Conservation (phyloP, 2,113 vertebrate species). For the Peromyscus californicus region DNA sequence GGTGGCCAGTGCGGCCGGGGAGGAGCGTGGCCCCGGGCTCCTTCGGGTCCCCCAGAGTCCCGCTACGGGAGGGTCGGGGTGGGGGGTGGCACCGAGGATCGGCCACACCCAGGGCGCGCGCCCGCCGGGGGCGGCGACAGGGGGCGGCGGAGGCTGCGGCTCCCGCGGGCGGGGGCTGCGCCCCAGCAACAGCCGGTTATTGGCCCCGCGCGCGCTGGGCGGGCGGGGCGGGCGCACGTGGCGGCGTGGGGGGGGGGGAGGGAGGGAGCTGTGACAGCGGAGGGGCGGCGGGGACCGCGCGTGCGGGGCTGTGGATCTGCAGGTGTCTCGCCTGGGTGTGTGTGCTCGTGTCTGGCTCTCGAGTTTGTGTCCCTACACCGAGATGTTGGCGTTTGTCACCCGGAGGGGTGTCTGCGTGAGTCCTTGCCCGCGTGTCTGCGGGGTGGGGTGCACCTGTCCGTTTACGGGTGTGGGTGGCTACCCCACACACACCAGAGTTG, state of each 20-base stretch:
- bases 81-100: conserved; percentile 50
- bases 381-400: conserved; percentile 64
- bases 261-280: conserved; percentile 70
- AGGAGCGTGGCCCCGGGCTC: conserved; percentile 50
- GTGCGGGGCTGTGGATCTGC: conserved; percentile 80
- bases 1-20: conserved; percentile 75
- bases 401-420: conserved; percentile 51
- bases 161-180: conserved; percentile 83
- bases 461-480: not conserved
- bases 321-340: conserved; percentile 83
- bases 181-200: conserved; percentile 84
- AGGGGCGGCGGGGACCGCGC: conserved; percentile 46
- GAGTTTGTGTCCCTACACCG: conserved; percentile 72
- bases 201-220: conserved; percentile 79
- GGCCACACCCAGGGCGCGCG: conserved; percentile 81
- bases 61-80: conserved; percentile 21
- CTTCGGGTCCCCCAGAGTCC: conserved; percentile 44
- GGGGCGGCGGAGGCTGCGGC: conserved; percentile 78
- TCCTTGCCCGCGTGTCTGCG: not conserved
- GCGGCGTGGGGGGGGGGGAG: conserved; percentile 64
- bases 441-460: conserved; percentile 57
- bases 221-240: conserved; percentile 82
- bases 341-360: conserved; percentile 74
- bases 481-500: conserved; percentile 60
- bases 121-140: conserved; percentile 79